Percentiles rank a stretch among this genome's conserved stretches.
Evolutionary conservation across 2,113 vertebrate species (phyloP).

Genomic region (Amphiprion percula): DNA sequence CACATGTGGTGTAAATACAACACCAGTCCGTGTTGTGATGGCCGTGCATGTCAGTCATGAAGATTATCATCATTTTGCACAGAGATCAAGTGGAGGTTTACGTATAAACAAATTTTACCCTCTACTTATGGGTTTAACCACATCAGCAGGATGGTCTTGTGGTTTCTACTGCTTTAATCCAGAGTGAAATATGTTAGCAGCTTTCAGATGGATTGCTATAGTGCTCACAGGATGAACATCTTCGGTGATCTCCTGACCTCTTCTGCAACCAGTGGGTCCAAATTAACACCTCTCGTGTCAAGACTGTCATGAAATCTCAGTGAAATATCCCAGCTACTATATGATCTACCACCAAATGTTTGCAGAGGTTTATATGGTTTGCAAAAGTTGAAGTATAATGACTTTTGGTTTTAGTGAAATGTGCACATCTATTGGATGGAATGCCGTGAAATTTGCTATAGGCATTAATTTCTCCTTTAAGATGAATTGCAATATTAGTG

Average conservation of each 20-base stretch:
- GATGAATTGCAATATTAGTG: not conserved
- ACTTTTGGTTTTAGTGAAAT: too few species aligned
- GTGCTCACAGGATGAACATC: not conserved
- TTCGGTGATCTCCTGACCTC: too few species aligned
- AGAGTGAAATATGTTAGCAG: not conserved
- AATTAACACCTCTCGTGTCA: too few species aligned
- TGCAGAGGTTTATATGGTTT: too few species aligned
- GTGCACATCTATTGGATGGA: too few species aligned
- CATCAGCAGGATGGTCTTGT: not conserved
- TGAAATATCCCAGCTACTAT: too few species aligned
- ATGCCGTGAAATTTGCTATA: too few species aligned
- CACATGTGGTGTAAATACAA: slow-evolving; percentile 32
- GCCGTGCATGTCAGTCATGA: not conserved
- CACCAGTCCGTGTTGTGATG: not conserved
- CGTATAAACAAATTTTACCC: not conserved
- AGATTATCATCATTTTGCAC: not conserved
- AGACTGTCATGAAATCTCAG: too few species aligned
- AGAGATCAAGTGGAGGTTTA: not conserved
- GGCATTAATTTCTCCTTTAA: not conserved
- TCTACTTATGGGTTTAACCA: not conserved
- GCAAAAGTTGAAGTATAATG: too few species aligned
- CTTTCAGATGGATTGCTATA: not conserved
- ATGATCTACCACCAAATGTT: too few species aligned
- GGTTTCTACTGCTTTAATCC: not conserved
- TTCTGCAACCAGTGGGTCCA: too few species aligned